phyloP scores from a whole-genome alignment of 1,140 invertebrate genomes.

The Cotesia typhae region DNA sequence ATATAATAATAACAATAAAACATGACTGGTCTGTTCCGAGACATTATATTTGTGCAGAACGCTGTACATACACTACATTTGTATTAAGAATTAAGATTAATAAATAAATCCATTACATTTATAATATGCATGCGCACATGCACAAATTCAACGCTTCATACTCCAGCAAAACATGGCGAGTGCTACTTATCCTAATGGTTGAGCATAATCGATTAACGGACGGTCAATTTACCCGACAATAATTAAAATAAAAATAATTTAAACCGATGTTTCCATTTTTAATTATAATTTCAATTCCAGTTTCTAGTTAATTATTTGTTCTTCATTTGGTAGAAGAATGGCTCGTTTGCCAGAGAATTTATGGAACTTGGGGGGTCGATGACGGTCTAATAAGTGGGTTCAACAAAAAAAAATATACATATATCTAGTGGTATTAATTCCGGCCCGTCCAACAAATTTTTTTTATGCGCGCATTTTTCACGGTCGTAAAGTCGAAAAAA shows the following conservation, averaged over 20 bases:
- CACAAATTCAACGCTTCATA: neutral
- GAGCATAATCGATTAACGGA: conserved; percentile 7
- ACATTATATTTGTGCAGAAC: neutral
- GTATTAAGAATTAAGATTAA: too few relatives aligned
- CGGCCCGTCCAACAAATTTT: neutral
- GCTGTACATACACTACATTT: neutral
- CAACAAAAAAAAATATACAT: conserved; percentile 13
- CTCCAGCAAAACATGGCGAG: neutral
- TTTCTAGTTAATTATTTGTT: neutral
- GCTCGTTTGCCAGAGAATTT: conserved; percentile 24
- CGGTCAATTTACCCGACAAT: neutral
- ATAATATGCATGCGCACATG: neutral
- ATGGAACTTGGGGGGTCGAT: conserved; percentile 22
- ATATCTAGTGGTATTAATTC: neutral
- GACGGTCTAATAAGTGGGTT: conserved; percentile 35
- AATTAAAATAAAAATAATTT: neutral
- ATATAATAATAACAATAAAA: neutral
- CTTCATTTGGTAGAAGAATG: neutral
- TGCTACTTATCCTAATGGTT: conserved; percentile 16
- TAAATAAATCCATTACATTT: neutral
- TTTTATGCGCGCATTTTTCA: conserved; percentile 9
- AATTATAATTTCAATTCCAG: conserved; percentile 1
- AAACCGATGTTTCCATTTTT: too few relatives aligned
- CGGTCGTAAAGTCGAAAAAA: conserved; percentile 10
- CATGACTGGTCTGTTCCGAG: neutral